Evolutionary conservation across 2,888 invertebrate genomes (phyloP), one percentile per base, ranked within the genome.

Genomic region (Sphaerophoria taeniata): DNA sequence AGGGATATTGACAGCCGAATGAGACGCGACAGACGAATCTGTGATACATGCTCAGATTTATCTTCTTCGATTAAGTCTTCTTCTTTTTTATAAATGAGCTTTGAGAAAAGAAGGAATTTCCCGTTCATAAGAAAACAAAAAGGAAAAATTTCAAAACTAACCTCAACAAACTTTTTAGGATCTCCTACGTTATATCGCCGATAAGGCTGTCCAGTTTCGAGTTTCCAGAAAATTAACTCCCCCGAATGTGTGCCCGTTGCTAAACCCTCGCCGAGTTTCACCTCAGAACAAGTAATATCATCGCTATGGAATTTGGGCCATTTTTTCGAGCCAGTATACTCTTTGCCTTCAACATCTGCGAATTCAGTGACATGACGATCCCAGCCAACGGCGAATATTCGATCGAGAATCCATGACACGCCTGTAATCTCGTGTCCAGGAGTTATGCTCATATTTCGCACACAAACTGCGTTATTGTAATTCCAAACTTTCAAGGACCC

Each of bases 401-500:
- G 93, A 87, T 94, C 93, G 58, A 93, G 92, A 0, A 94, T 93
- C 94, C 94, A 94, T 88, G 94, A 93, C 56, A 94, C 93, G 53
- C 91, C 91, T 6, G 93, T 94, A 1, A 94, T 93, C 88, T 94
- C 95, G 90, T 93, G 93, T 89, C 94, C 93, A 75, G 93, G 92
- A 87, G 94, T 94, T 24, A 95, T 94, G 36, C 92, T 91, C 94
- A 97, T 94, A 72, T 94, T 94, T 85, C 95, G 92, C 82, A 96
- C 90, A 88, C 96, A 96, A 6, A 94, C 93, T 0, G 96, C 96
- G 33, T 95, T 95, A 89, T 96, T 96, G 89, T 97, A 97, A 91
- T 97, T 96, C 97, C 97, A 97, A 43, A 97, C 93, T 93, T 94
- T 91, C 6, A 97, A 92, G 0, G 95, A 94, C 11, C 97, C 97